Evolutionary conservation across 2,113 vertebrate genomes (phyloP).

Genomic region (Ctenomys sociabilis): DNA sequence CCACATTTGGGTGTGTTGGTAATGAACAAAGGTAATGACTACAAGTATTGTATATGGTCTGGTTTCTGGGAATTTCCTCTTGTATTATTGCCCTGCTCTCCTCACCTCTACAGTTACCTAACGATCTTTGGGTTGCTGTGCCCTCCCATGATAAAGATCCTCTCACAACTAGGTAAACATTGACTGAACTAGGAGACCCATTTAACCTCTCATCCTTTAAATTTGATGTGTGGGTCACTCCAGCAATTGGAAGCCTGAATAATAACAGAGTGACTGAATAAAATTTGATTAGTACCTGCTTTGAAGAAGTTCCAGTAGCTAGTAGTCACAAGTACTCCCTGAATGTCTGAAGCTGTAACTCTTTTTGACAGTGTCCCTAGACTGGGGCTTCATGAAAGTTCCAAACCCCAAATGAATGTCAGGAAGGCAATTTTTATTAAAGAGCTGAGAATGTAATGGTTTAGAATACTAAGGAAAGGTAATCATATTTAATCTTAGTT

Average conservation of each 20-base stretch:
- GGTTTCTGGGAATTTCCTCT: not conserved
- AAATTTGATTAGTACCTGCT: not conserved
- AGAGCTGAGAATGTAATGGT: not conserved
- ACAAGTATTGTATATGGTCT: not conserved
- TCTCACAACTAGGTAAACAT: not conserved
- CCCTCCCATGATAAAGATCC: not conserved
- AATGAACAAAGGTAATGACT: not conserved
- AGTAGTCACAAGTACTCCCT: not conserved
- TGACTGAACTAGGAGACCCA: too few relatives aligned
- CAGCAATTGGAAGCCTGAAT: not conserved
- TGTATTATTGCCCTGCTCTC: not conserved
- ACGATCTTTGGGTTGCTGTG: not conserved
- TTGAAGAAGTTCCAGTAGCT: not conserved
- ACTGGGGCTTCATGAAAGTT: not conserved
- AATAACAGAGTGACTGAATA: not conserved
- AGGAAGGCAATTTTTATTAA: not conserved
- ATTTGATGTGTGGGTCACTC: not conserved
- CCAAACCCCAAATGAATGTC: not conserved
- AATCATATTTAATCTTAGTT: not conserved
- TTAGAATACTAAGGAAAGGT: not conserved
- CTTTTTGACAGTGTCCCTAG: not conserved
- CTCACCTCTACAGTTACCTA: not conserved
- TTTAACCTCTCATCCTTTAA: not conserved
- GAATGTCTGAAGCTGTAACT: not conserved
- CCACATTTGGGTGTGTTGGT: not conserved